Conservation (phyloP, 2,888 invertebrate species). For the Campoplex capitator region DNA sequence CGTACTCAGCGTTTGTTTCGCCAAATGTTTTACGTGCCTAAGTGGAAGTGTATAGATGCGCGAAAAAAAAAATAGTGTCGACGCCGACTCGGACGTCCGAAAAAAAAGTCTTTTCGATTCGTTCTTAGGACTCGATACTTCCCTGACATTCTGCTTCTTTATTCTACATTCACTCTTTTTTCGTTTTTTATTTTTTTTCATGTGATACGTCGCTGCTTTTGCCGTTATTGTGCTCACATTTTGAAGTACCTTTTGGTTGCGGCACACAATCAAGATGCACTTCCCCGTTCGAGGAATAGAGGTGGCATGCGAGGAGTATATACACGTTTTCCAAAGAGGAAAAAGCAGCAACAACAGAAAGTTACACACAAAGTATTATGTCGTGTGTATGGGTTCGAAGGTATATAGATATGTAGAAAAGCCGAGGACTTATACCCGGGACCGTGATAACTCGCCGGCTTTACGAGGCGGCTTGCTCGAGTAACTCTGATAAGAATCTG, state of each 20-base stretch:
- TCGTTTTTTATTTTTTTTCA: slow-evolving; percentile 36
- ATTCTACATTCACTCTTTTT: not conserved
- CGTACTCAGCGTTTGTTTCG: not conserved
- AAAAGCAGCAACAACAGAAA: slow-evolving; percentile 47
- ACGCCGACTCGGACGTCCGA: not conserved
- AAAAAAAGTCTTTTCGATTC: not conserved
- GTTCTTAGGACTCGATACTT: not conserved
- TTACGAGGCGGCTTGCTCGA: slow-evolving; percentile 70
- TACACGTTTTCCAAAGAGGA: slow-evolving; percentile 34
- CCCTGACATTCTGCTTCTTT: too few relatives aligned
- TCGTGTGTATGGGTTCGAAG: not conserved
- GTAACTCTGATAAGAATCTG: slow-evolving; percentile 70
- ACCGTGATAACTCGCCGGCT: slow-evolving; percentile 69
- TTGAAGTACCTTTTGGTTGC: slow-evolving; percentile 42
- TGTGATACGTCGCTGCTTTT: slow-evolving; percentile 38
- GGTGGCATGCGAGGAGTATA: slow-evolving; percentile 25
- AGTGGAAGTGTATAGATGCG: not conserved
- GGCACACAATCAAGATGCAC: slow-evolving; percentile 60
- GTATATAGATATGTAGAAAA: slow-evolving; percentile 26
- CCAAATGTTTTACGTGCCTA: not conserved
- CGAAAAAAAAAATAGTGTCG: not conserved
- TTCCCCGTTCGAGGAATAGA: slow-evolving; percentile 50
- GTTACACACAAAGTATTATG: slow-evolving; percentile 44
- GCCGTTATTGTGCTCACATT: slow-evolving; percentile 56
- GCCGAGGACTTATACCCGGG: slow-evolving; percentile 60